Evolutionary conservation across 64 coral and sea anemone species (phyloP).

Genomic region (Actinia equina): DNA sequence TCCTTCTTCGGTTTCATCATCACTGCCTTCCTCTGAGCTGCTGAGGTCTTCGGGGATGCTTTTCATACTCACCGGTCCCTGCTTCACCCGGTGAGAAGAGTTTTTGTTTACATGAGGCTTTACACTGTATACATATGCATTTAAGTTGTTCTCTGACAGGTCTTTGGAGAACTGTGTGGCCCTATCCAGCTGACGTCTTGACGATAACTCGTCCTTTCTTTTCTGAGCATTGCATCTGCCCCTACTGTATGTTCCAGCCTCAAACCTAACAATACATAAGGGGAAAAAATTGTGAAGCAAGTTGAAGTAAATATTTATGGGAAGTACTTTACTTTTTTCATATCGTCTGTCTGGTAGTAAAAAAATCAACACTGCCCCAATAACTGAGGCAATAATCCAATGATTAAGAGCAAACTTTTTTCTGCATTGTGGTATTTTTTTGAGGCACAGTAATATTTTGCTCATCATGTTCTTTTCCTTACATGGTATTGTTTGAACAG

Average conservation of each 20-base stretch:
- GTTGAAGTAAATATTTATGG: no score
- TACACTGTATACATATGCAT: constrained; percentile 10
- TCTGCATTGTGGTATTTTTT: no score
- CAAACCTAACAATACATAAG: no score
- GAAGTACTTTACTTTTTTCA: no score
- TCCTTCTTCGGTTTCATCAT: neutral
- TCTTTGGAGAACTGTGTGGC: constrained; percentile 44
- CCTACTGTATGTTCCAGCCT: constrained; percentile 25
- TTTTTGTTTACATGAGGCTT: constrained; percentile 19
- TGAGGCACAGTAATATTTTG: no score
- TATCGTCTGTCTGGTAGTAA: no score
- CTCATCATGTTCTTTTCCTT: no score
- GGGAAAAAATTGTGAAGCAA: no score
- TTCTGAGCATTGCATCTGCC: constrained; percentile 31
- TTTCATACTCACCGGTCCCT: neutral
- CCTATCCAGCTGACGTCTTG: constrained; percentile 37
- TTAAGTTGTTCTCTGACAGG: neutral
- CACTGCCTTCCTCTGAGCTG: neutral
- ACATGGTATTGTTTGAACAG: no score
- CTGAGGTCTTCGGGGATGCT: neutral
- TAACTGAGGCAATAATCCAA: no score
- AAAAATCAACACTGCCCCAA: no score
- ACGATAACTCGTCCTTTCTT: constrained; percentile 35
- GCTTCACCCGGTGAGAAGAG: constrained; percentile 32
- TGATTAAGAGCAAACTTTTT: no score